A percentile compares a stretch with the other conserved stretches of the same genome.
Conservation (phyloP, 2,113 vertebrate species). For the Setophaga petechia region DNA sequence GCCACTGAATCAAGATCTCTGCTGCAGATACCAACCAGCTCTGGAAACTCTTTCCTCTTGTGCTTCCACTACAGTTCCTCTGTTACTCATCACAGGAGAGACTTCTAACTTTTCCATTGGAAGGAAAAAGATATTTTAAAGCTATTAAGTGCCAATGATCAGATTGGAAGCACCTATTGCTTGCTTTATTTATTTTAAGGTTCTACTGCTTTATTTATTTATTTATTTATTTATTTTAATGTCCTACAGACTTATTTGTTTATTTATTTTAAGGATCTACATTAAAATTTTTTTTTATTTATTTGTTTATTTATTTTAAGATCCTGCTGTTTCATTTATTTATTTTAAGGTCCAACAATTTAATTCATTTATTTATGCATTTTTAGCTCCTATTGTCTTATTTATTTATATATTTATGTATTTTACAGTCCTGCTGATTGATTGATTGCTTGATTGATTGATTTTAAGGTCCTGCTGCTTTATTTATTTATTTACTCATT, state of each 20-base stretch:
- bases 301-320: not conserved
- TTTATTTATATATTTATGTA: too few relatives aligned
- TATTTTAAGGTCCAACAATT: too few relatives aligned
- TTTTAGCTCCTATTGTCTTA: not conserved
- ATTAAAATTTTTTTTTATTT: too few relatives aligned
- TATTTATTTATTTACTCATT: not conserved
- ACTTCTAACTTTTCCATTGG: not conserved
- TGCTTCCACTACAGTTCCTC: not conserved
- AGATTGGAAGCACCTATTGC: not conserved
- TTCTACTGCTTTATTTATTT: not conserved
- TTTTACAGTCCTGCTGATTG: too few relatives aligned
- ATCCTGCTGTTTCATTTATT: too few relatives aligned
- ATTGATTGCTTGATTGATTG: too few relatives aligned
- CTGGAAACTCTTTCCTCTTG: not conserved
- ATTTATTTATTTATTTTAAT: too few relatives aligned
- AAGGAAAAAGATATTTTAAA: not conserved
- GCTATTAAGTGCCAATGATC: not conserved
- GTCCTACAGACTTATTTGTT: not conserved
- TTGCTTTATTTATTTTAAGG: not conserved
- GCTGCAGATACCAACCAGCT: not conserved
- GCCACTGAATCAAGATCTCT: not conserved
- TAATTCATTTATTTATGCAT: not conserved
- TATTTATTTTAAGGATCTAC: not conserved
- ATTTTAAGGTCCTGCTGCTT: too few relatives aligned
- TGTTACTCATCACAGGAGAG: not conserved